These are phyloP conservation scores for Pseudobourletiella spinata DNA, from an alignment of 1,140 invertebrate genomes.

Conservation along the genomic window DNA sequence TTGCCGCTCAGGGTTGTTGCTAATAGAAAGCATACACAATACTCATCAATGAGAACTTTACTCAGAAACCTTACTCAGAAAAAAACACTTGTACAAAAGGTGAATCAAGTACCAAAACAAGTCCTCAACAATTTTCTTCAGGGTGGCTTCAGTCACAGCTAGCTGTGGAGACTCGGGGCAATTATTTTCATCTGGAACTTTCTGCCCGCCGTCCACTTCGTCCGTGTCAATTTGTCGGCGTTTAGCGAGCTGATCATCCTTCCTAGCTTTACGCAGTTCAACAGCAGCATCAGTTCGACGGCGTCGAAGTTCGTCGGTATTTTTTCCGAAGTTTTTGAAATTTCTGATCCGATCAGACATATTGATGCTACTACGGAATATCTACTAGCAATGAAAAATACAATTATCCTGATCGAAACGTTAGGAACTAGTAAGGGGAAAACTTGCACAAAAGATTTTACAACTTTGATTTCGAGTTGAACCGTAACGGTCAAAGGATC, in stretches of 20 bases:
- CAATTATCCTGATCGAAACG: too few relatives aligned
- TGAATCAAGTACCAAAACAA: slow-evolving; percentile 27
- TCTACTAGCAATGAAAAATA: too few relatives aligned
- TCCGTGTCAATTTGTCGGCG: slow-evolving; percentile 67
- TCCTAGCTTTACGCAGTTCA: slow-evolving; percentile 81
- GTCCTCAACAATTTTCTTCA: slow-evolving; percentile 16
- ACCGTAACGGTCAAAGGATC: too few relatives aligned
- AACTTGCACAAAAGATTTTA: background rate
- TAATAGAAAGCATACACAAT: slow-evolving; percentile 32
- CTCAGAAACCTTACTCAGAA: too few relatives aligned
- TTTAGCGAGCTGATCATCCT: slow-evolving; percentile 94
- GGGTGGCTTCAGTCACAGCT: background rate
- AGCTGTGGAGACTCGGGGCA: background rate
- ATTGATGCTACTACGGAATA: background rate
- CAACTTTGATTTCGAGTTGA: too few relatives aligned
- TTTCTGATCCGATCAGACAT: slow-evolving; percentile 36
- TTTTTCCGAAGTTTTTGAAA: slow-evolving; percentile 45
- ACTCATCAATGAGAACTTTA: background rate
- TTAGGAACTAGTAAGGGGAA: background rate
- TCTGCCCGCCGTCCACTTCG: slow-evolving; percentile 32
- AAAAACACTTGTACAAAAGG: too few relatives aligned
- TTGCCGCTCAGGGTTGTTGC: slow-evolving; percentile 51
- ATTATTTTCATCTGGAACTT: background rate
- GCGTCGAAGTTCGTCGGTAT: slow-evolving; percentile 62
- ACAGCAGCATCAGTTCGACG: slow-evolving; percentile 78